Conservation (phyloP, 2,797 vertebrate species). For the Sebastes ruberrimus region DNA sequence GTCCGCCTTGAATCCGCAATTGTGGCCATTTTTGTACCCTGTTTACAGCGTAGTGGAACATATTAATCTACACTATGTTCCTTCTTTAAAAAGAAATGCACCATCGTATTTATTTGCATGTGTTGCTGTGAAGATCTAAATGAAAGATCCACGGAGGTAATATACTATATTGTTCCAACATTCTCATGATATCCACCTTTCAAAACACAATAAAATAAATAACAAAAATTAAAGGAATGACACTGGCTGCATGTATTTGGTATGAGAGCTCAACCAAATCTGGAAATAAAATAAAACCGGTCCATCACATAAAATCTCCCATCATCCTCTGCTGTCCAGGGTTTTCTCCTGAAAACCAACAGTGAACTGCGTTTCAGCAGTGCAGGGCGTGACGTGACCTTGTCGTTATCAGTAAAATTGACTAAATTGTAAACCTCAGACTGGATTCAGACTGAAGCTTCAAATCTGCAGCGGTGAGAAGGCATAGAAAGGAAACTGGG, state of each 20-base stretch:
- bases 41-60: slow-evolving; percentile 1
- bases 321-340: slow-evolving; percentile 21
- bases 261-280: slow-evolving; percentile 79
- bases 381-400: slow-evolving; percentile 23
- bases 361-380: slow-evolving; percentile 24
- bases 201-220: slow-evolving; percentile 11
- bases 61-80: not conserved
- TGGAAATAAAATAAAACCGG: slow-evolving; percentile 45
- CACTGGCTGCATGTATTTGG: slow-evolving; percentile 63
- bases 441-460: slow-evolving; percentile 39
- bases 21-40: slow-evolving; percentile 40
- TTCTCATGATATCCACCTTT: slow-evolving; percentile 1
- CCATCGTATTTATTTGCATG: not conserved
- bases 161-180: slow-evolving; percentile 34
- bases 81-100: not conserved
- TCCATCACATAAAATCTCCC: slow-evolving; percentile 28
- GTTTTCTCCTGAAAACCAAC: slow-evolving; percentile 35
- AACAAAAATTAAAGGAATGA: slow-evolving; percentile 69
- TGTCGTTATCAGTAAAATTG: slow-evolving; percentile 22
- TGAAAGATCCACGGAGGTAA: slow-evolving; percentile 15
- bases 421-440: slow-evolving; percentile 23
- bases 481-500: slow-evolving; percentile 89
- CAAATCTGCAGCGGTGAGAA: slow-evolving; percentile 83
- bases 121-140: slow-evolving; percentile 3
- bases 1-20: not conserved